Evolutionary conservation across 2,797 vertebrate species (phyloP).

Genomic region (Enteromius thamalakanensis): DNA sequence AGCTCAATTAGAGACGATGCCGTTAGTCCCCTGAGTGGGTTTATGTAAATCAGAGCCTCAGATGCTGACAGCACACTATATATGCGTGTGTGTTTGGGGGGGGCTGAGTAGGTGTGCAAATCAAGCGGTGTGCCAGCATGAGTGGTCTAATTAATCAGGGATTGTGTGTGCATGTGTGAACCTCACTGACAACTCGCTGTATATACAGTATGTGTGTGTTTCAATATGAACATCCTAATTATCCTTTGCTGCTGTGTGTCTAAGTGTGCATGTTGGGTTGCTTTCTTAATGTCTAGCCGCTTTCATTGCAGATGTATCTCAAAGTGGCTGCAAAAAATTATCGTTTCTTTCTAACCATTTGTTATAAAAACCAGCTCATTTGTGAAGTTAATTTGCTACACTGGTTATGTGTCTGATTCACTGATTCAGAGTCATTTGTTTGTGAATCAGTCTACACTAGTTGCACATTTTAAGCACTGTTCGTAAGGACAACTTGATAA

Average conservation of each 20-base stretch:
- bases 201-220: constrained; percentile 7
- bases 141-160: constrained; percentile 60
- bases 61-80: constrained; percentile 58
- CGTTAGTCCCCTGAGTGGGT: constrained; percentile 85
- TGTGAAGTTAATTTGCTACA: neutral
- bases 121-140: constrained; percentile 52
- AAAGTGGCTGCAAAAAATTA: neutral
- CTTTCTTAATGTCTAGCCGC: constrained; percentile 2
- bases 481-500: constrained; percentile 4
- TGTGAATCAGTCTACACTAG: neutral
- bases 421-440: neutral
- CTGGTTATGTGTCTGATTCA: neutral
- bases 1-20: constrained; percentile 89
- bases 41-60: constrained; percentile 80
- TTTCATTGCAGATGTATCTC: constrained; percentile 6
- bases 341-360: neutral
- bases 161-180: constrained; percentile 44
- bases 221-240: constrained; percentile 37
- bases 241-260: constrained; percentile 20
- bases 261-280: constrained; percentile 19
- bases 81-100: constrained; percentile 37
- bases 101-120: constrained; percentile 44
- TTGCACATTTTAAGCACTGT: neutral
- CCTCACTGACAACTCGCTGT: constrained; percentile 46
- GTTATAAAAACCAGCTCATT: neutral